Percentiles rank a stretch among this genome's conserved stretches.
Conservation (phyloP, 1,140 invertebrate genomes). For the Dryas iulia region DNA sequence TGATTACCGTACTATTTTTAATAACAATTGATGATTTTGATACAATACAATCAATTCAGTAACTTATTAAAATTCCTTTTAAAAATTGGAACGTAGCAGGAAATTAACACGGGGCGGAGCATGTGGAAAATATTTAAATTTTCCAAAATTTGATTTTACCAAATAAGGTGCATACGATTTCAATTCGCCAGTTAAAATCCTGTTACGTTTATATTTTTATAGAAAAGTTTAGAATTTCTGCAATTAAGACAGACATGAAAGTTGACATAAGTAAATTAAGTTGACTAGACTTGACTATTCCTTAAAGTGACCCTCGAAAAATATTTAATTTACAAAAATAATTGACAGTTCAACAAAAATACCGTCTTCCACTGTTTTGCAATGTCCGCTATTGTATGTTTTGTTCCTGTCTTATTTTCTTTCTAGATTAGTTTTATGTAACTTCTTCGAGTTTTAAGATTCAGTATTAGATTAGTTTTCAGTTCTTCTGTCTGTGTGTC, state of each 20-base stretch:
- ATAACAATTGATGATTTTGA: no score
- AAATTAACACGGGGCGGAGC: no score
- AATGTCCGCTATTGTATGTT: slow-evolving; percentile 18
- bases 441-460: slow-evolving; percentile 30
- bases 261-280: not conserved
- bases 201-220: no score
- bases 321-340: not conserved
- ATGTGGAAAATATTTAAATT: no score
- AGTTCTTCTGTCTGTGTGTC: not conserved
- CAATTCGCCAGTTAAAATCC: no score
- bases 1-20: no score
- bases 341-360: slow-evolving; percentile 9
- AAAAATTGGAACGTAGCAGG: no score
- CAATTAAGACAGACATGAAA: not conserved
- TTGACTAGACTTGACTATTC: not conserved
- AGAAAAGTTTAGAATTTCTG: no score
- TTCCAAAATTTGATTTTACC: no score
- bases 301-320: slow-evolving; percentile 3
- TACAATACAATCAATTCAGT: no score
- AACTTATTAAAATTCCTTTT: no score
- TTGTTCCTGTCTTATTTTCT: slow-evolving; percentile 27
- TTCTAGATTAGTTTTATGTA: slow-evolving; percentile 12
- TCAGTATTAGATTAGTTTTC: slow-evolving; percentile 45
- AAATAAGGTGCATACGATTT: no score
- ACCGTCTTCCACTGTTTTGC: slow-evolving; percentile 41